A percentile compares a stretch with the other conserved stretches of the same genome.
Conservation (phyloP, 2,113 vertebrate genomes). For the Dromaius novaehollandiae region DNA sequence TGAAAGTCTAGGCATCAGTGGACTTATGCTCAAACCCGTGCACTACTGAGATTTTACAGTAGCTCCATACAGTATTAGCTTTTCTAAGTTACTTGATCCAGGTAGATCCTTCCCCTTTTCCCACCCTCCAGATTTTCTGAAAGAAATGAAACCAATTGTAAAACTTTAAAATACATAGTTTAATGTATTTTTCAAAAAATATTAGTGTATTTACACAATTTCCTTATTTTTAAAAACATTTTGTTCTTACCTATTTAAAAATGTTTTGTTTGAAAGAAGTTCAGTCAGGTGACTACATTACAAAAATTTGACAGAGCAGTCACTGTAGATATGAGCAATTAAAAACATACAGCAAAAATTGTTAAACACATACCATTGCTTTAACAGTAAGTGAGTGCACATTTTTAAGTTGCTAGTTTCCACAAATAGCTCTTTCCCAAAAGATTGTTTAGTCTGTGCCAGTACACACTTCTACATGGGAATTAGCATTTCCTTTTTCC, state of each 20-base stretch:
- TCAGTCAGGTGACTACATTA: background rate
- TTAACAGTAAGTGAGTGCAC: slow-evolving; percentile 30
- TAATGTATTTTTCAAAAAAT: background rate
- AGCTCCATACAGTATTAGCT: background rate
- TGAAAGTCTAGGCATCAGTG: background rate
- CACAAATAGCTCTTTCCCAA: slow-evolving; percentile 19
- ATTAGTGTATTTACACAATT: slow-evolving; percentile 60
- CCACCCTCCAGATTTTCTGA: background rate
- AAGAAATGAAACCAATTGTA: background rate
- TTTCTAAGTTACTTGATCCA: background rate
- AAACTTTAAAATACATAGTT: background rate
- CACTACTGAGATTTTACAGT: background rate
- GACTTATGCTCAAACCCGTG: background rate
- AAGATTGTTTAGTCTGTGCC: background rate
- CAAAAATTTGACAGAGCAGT: slow-evolving; percentile 6
- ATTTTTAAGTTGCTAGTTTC: slow-evolving; percentile 22
- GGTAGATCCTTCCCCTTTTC: background rate
- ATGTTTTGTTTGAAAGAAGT: background rate
- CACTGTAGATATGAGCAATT: slow-evolving; percentile 1
- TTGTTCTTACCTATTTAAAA: background rate
- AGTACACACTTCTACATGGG: background rate
- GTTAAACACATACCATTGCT: slow-evolving; percentile 16
- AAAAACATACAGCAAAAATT: slow-evolving; percentile 5
- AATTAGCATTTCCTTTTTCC: background rate
- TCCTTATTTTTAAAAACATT: background rate